Percentiles rank a stretch among this genome's conserved stretches.
Conservation (phyloP, 1,140 invertebrate species). For the Brachionus asplanchnoidis region DNA sequence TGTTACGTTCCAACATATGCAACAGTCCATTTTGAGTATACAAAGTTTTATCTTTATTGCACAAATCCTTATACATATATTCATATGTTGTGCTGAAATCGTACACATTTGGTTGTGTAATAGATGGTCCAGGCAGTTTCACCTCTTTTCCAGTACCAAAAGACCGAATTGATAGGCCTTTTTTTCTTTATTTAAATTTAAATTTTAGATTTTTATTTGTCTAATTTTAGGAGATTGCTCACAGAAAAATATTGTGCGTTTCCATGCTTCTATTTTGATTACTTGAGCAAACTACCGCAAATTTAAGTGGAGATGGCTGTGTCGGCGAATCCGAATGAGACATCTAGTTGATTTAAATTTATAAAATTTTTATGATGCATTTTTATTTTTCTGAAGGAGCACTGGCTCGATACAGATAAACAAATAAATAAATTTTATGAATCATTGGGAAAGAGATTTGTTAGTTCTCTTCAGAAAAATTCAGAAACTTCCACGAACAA, state of each 20-base stretch:
- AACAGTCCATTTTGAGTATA: slow-evolving; percentile 96
- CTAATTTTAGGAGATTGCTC: slow-evolving; percentile 29
- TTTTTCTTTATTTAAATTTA: slow-evolving; percentile 67
- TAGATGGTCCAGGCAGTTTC: slow-evolving; percentile 87
- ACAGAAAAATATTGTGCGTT: slow-evolving; percentile 88
- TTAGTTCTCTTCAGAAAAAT: slow-evolving; percentile 2
- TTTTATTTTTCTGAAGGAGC: no score
- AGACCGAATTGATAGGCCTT: slow-evolving; percentile 89
- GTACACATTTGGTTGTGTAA: slow-evolving; percentile 93
- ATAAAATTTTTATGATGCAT: neutral
- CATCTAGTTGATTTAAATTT: neutral
- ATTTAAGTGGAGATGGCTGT: slow-evolving; percentile 45
- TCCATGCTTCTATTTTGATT: slow-evolving; percentile 99
- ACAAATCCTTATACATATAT: slow-evolving; percentile 90
- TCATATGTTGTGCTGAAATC: slow-evolving; percentile 92
- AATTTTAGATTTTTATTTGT: neutral
- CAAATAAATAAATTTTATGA: no score
- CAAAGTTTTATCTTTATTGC: slow-evolving; percentile 63
- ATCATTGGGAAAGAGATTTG: neutral
- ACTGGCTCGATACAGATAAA: no score
- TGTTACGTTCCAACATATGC: slow-evolving; percentile 95
- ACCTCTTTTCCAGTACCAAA: slow-evolving; percentile 91
- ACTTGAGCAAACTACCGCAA: slow-evolving; percentile 94
- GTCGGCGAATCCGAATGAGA: neutral
- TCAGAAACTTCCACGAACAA: neutral